These are phyloP conservation scores for Strix occidentalis DNA, from an alignment of 2,797 vertebrate species.

Conservation along the genomic window DNA sequence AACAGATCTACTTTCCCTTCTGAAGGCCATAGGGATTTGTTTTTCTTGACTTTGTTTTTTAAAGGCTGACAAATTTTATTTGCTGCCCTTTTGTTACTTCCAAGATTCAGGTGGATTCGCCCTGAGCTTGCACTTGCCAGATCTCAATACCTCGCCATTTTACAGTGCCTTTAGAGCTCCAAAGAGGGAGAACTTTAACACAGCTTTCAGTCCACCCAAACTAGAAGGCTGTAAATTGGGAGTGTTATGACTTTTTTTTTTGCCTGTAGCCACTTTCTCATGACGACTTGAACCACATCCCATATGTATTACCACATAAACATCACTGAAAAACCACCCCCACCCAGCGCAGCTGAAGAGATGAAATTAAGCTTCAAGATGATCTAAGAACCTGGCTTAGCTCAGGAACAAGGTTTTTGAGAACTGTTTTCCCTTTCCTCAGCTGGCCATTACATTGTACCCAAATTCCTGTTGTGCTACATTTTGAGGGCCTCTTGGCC, in stretches of 20 bases:
- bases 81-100: background rate
- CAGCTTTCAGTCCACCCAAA: background rate
- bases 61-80: background rate
- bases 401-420: background rate
- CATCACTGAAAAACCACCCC: background rate
- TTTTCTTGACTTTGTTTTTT: background rate
- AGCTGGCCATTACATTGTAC: rapidly evolving
- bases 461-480: background rate
- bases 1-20: background rate
- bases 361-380: background rate
- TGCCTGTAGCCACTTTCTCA: background rate
- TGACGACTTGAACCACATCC: background rate
- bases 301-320: background rate
- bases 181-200: background rate
- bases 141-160: background rate
- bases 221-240: background rate
- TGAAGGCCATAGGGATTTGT: background rate
- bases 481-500: background rate
- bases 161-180: background rate
- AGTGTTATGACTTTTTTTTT: background rate
- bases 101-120: background rate
- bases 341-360: background rate
- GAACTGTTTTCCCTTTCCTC: background rate
- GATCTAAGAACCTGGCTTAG: background rate
- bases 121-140: background rate